Evolutionary conservation across 2,113 vertebrate genomes (phyloP).

Genomic region (Hemichromis elongatus): DNA sequence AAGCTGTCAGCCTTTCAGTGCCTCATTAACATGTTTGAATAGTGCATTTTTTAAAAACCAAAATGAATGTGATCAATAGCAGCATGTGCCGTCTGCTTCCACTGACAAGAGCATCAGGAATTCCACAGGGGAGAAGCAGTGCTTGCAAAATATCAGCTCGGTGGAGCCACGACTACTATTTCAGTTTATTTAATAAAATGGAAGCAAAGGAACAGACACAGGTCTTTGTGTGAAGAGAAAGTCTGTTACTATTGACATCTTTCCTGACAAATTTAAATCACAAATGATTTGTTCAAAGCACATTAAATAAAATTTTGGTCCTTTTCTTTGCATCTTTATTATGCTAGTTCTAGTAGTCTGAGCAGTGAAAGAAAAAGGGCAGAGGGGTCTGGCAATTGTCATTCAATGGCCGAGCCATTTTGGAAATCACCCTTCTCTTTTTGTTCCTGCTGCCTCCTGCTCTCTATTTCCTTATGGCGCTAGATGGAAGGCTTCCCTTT

Average conservation of each 20-base stretch:
- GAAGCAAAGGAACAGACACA: not conserved
- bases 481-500: slow-evolving; percentile 81
- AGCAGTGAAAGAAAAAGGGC: slow-evolving; percentile 43
- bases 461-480: slow-evolving; percentile 75
- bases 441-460: slow-evolving; percentile 62
- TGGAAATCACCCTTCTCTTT: slow-evolving; percentile 69
- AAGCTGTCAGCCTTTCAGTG: not conserved
- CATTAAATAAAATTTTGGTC: slow-evolving; percentile 73
- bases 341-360: slow-evolving; percentile 50
- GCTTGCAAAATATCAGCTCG: not conserved
- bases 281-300: slow-evolving; percentile 53
- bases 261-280: slow-evolving; percentile 50
- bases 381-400: slow-evolving; percentile 75
- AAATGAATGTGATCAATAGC: not conserved
- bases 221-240: slow-evolving; percentile 1
- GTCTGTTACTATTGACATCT: slow-evolving; percentile 15
- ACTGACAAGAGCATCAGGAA: not conserved
- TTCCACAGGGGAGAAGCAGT: not conserved
- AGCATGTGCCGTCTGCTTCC: not conserved
- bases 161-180: not conserved
- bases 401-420: slow-evolving; percentile 74
- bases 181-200: not conserved
- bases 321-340: slow-evolving; percentile 55
- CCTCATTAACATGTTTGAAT: not conserved
- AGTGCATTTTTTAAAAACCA: not conserved